Base-by-base conservation (phyloP, 2,888 invertebrate species). In the Eupithecia exiguata region DNA sequence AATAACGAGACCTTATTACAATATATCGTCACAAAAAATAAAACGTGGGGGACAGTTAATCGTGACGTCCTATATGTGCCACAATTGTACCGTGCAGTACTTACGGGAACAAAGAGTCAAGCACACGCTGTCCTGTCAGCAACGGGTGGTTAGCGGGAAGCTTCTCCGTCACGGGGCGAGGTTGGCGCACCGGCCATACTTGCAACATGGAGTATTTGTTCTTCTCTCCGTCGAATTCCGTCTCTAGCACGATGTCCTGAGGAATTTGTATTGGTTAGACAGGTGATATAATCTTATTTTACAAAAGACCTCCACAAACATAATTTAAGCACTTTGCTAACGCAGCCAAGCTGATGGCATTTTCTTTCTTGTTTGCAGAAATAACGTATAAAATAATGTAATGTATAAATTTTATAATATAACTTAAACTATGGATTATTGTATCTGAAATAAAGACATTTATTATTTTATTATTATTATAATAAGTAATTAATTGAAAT, bases 131-230 rank as follows among this genome's bases (percentile, higher is more conserved):
- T 1, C 99, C 99, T 83, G 99, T 99, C 79, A 99, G 96, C 86
- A 99, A 96, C 68, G 99, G 99, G 92, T 99, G 97, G 95, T 99
- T 99, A 86, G 99, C 99, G 74, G 99, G 99, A 83, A 99, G 95
- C 95, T 99, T 99, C 95, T 99, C 99, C 25, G 99, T 98, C 76
- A 97, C 97, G 58, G 99, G 99, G 80, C 99, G 96, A 76, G 99
- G 98, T 92, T 99, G 98, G 90, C 99, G 97, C 83, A 99, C 99
- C 10, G 99, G 99, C 99, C 99, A 99, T 79, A 99, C 98, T 95
- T 99, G 99, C 94, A 99, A 95, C 99, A 99, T 99, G 78, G 96
- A 97, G 95, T 97, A 99, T 90, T 98, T 96, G 76, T 97, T 96
- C 87, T 96, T 97, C 91, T 99, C 98, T 25, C 99, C 99, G 92